phyloP scores from a whole-genome alignment of 1,140 invertebrate species.

The Diploscapter pachys region DNA sequence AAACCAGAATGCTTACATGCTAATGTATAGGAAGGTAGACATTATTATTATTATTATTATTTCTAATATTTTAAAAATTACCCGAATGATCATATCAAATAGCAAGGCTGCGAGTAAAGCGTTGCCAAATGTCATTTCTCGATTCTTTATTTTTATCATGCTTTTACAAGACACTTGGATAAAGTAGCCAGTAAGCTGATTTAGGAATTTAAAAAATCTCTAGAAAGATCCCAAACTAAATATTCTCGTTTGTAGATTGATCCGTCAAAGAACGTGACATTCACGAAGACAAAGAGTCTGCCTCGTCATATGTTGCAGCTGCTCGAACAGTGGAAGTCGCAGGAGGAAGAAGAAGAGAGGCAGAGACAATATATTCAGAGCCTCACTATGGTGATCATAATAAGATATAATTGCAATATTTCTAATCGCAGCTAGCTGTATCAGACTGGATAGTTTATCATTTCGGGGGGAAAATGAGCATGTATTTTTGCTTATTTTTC shows the following conservation, averaged over 20 bases:
- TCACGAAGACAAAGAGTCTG: constrained; percentile 41
- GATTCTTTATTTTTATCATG: not conserved
- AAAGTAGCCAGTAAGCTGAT: no score
- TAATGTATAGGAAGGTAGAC: constrained; percentile 82
- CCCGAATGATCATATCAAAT: no score
- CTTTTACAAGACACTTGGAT: not conserved
- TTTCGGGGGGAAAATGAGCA: no score
- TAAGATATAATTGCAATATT: no score
- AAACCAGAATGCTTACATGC: constrained; percentile 87
- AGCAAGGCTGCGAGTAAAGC: no score
- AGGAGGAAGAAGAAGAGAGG: constrained; percentile 70
- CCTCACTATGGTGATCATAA: constrained; percentile 48
- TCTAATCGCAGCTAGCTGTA: no score
- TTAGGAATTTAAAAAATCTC: no score
- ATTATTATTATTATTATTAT: constrained; percentile 44
- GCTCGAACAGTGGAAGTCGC: constrained; percentile 67
- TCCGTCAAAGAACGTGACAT: constrained; percentile 36
- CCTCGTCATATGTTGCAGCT: constrained; percentile 58
- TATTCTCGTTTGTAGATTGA: constrained; percentile 67
- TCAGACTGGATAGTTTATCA: no score
- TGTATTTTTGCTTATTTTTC: no score
- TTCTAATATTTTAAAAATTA: not conserved
- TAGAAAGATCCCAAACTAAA: constrained; percentile 40
- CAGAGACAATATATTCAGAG: constrained; percentile 67
- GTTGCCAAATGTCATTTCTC: not conserved